A percentile compares a stretch with the other conserved stretches of the same genome.
Conservation (phyloP, 92 coral and sea anemone species). For the Galaxea fascicularis region DNA sequence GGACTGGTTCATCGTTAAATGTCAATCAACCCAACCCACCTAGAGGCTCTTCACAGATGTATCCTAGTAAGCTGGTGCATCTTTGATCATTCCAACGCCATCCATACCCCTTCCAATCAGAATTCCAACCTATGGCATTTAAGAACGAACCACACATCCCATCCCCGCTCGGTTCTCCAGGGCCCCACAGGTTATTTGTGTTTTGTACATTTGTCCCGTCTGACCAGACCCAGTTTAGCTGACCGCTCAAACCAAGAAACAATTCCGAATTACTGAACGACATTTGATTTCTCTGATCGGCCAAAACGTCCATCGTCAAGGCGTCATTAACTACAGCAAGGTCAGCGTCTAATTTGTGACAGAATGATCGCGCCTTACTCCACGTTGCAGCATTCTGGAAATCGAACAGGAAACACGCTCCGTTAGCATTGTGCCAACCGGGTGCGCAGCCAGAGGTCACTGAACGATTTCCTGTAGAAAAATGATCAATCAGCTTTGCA, state of each 20-base stretch:
- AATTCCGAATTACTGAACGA: too few species aligned
- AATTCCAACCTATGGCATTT: constrained; percentile 35
- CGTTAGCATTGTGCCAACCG: constrained; percentile 22
- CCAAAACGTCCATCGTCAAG: background rate
- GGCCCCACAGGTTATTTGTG: constrained; percentile 19
- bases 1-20: too few species aligned
- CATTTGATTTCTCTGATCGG: background rate
- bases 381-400: background rate
- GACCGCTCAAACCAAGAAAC: too few species aligned
- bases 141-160: constrained; percentile 34
- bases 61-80: background rate
- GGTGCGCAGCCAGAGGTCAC: constrained; percentile 26
- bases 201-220: constrained; percentile 14
- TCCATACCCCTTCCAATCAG: constrained; percentile 35
- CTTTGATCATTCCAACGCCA: constrained; percentile 46
- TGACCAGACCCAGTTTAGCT: constrained; percentile 32
- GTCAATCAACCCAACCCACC: background rate
- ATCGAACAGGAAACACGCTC: constrained; percentile 11
- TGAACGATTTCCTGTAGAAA: background rate
- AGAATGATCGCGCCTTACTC: constrained; percentile 27
- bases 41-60: constrained; percentile 35
- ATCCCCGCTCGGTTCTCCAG: constrained; percentile 37
- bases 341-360: constrained; percentile 26
- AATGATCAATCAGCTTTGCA: background rate
- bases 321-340: constrained; percentile 21